Percentiles rank a stretch among this genome's conserved stretches.
phyloP scores from a whole-genome alignment of 2,888 invertebrate species.

The Hoplodrina blanda region DNA sequence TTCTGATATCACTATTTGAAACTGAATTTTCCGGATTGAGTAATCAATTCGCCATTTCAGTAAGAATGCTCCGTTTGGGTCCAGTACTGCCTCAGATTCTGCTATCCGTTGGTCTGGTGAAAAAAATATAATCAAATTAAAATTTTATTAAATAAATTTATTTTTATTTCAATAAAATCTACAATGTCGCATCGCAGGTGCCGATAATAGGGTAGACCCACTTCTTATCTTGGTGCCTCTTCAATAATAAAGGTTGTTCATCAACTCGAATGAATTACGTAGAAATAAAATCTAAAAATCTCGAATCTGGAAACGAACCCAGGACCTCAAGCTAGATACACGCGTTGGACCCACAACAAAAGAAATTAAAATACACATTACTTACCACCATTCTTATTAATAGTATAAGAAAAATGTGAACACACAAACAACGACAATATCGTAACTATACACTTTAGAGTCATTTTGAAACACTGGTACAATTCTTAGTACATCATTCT shows the following conservation, averaged over 20 bases:
- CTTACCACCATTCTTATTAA: constrained; percentile 74
- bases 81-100: constrained; percentile 84
- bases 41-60: constrained; percentile 86
- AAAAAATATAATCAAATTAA: constrained; percentile 6
- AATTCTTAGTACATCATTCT: constrained; percentile 37
- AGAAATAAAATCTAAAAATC: too few species aligned
- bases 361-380: constrained; percentile 18
- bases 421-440: constrained; percentile 74
- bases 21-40: constrained; percentile 77
- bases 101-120: constrained; percentile 73
- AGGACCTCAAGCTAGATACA: not conserved
- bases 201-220: too few species aligned
- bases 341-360: not conserved
- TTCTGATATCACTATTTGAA: constrained; percentile 88
- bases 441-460: constrained; percentile 68
- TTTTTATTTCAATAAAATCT: not conserved
- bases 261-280: too few species aligned
- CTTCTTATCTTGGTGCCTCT: too few species aligned
- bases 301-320: not conserved
- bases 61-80: constrained; percentile 81
- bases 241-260: too few species aligned
- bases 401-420: constrained; percentile 74
- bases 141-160: not conserved
- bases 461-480: constrained; percentile 66
- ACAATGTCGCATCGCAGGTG: too few species aligned